Base-by-base conservation (phyloP, 2,797 vertebrate species). In the Myioborus miniatus region DNA sequence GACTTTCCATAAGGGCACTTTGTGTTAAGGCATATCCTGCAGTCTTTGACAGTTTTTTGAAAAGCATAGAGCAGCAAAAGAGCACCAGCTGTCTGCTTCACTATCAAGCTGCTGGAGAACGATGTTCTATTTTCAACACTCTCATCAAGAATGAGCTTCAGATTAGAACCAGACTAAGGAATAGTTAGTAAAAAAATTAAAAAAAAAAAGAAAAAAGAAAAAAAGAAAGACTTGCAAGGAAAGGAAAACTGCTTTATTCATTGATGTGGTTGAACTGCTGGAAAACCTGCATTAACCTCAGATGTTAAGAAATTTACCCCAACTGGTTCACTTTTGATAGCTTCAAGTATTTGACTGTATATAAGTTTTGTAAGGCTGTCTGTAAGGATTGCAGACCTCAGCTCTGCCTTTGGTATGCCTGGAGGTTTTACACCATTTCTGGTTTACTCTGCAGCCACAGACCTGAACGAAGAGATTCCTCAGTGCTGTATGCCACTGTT, bases 11-110 rank as follows among this genome's bases (percentile, higher is more conserved):
- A 69, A 43, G 46, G 55, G 27, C 46, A 27, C 37, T n/a, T 86
- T 78, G 9, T 60, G 17, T 78, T 81, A 85, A 77, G 26, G 17
- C 18, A 15, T 53, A 21, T 34, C 56, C 63, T 69, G 43, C 20
- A 59, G 43, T 62, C 47, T 69, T 80, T 52, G 44, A 47, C 87
- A 52, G 39, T 59, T 77, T 47, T 32, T 52, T 67, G 39, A 90
- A 77, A 79, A 94, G 8, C 41, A 60, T 27, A 8, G 94, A 86
- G 37, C 15, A 71, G 29, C n/a, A 93, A 32, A 83, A 79, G 41
- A 58, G 7, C 17, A 26, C 22, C 47, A 76, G 17, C 41, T 53
- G 11, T 52, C 47, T 84, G 36, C 47, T 85, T 87, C 36, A 47
- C 19, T 62, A 56, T 70, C 65, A 68, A 87, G 34, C 20, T 59